These are phyloP conservation scores for Heliothis virescens DNA, from an alignment of 1,140 invertebrate species.

Conservation along the genomic window DNA sequence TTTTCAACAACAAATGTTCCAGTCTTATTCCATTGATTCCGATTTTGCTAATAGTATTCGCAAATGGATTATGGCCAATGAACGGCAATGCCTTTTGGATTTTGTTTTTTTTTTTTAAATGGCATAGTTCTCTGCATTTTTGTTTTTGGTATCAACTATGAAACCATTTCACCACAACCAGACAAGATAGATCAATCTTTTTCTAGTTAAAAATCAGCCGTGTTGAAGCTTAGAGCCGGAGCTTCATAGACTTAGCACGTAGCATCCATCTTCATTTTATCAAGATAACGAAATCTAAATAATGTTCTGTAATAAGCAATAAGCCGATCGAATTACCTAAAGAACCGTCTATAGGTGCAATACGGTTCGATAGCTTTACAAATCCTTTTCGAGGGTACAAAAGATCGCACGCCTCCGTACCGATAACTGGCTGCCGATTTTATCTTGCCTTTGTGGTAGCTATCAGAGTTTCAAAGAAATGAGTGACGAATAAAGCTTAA, in stretches of 20 bases:
- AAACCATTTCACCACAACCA: no score
- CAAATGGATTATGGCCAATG: background rate
- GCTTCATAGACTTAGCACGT: no score
- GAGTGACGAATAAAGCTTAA: slow-evolving; percentile 48
- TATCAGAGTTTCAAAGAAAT: slow-evolving; percentile 50
- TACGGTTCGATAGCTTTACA: slow-evolving; percentile 49
- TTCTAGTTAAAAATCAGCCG: no score
- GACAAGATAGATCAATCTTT: no score
- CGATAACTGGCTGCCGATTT: slow-evolving; percentile 55
- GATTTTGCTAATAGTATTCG: background rate
- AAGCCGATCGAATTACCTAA: slow-evolving; percentile 46
- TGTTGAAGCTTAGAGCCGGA: no score
- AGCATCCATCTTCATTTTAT: no score
- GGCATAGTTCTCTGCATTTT: background rate
- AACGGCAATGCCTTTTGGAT: background rate
- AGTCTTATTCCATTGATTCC: background rate
- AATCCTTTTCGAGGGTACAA: slow-evolving; percentile 50
- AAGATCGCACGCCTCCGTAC: slow-evolving; percentile 41
- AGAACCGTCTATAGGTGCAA: slow-evolving; percentile 49
- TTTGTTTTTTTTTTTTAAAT: background rate
- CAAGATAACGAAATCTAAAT: background rate
- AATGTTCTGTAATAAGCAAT: slow-evolving; percentile 42
- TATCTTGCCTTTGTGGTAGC: slow-evolving; percentile 56
- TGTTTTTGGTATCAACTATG: no score
- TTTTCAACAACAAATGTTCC: slow-evolving; percentile 2